A percentile compares a stretch with the other conserved stretches of the same genome.
Evolutionary conservation across 2,797 vertebrate genomes (phyloP).

Genomic region (Phataginus tetradactyla): DNA sequence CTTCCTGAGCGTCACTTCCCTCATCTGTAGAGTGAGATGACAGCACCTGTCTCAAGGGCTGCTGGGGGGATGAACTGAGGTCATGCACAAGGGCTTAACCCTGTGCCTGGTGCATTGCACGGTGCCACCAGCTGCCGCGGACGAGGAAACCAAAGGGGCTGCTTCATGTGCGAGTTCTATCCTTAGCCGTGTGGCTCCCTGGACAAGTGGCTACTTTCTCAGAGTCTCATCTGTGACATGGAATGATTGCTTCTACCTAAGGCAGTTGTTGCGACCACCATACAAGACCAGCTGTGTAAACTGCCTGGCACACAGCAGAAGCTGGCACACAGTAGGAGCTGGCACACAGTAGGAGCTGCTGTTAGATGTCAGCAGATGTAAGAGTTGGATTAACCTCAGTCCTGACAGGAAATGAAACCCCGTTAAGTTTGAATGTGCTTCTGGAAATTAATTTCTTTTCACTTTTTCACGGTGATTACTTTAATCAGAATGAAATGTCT

Average conservation of each 20-base stretch:
- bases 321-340: neutral
- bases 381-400: conserved; percentile 6
- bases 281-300: neutral
- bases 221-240: neutral
- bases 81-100: neutral
- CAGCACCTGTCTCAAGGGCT: neutral
- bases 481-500: conserved; percentile 77
- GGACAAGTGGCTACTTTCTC: neutral
- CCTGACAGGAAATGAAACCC: conserved; percentile 54
- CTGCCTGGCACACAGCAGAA: neutral
- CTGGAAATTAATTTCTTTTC: conserved; percentile 75
- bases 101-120: neutral
- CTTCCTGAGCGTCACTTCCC: neutral
- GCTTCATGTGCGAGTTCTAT: neutral
- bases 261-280: neutral
- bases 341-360: neutral
- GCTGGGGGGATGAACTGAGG: neutral
- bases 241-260: neutral
- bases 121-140: accelerated
- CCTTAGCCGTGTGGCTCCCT: accelerated
- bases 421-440: conserved; percentile 51
- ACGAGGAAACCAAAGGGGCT: neutral
- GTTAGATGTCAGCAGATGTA: neutral
- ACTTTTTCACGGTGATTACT: conserved; percentile 70
- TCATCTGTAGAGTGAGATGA: neutral